These are phyloP conservation scores for Cyclophora punctaria DNA, from an alignment of 2,888 invertebrate species.

Conservation along the genomic window DNA sequence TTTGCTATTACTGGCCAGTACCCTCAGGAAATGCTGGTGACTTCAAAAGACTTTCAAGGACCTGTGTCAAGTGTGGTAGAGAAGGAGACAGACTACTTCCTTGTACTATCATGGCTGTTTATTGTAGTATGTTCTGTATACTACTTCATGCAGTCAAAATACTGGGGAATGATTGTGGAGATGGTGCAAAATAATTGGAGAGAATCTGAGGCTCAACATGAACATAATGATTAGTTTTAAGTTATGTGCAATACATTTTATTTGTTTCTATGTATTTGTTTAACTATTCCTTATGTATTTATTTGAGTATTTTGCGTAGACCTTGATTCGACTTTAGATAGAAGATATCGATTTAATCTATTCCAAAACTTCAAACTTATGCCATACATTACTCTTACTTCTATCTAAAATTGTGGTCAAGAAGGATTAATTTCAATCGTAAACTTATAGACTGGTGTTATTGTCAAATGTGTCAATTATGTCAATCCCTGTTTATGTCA, in stretches of 20 bases:
- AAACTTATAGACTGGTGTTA: too few relatives aligned
- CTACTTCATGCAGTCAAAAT: constrained; percentile 84
- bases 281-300: too few relatives aligned
- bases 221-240: constrained; percentile 78
- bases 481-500: too few relatives aligned
- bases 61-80: constrained; percentile 87
- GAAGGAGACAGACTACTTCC: constrained; percentile 85
- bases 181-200: constrained; percentile 90
- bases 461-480: too few relatives aligned
- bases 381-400: too few relatives aligned
- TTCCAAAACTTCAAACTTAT: too few relatives aligned
- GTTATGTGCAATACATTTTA: background rate
- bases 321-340: too few relatives aligned
- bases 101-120: constrained; percentile 90
- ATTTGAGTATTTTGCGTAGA: too few relatives aligned
- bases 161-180: constrained; percentile 88
- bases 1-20: constrained; percentile 83
- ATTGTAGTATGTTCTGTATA: constrained; percentile 83
- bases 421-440: too few relatives aligned
- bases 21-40: constrained; percentile 79
- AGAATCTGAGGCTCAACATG: constrained; percentile 88
- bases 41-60: constrained; percentile 84
- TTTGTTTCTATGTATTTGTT: too few relatives aligned
- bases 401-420: too few relatives aligned
- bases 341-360: too few relatives aligned